Evolutionary conservation across 2,113 vertebrate species (phyloP), one percentile per base, ranked within the genome.

Genomic region (Cepphus grylle): DNA sequence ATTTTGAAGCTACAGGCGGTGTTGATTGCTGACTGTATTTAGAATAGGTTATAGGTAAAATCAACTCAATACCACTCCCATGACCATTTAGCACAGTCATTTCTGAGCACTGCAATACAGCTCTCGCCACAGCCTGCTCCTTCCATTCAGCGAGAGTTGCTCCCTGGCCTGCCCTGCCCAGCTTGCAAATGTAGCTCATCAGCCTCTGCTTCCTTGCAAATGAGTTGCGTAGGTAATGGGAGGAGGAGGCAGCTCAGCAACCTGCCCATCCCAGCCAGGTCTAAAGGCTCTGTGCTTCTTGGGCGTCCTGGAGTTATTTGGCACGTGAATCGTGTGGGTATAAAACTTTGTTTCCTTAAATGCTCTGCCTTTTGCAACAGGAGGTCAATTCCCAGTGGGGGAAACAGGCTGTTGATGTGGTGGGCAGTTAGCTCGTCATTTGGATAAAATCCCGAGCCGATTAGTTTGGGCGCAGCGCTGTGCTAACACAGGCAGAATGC

Each of bases 401-500:
- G 82, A 76, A 93, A 79, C 71, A 65, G 67, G 85, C 90, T 50
- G 91, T 62, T 82, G 94, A 32, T 56, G 42, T 50, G 50, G 73
- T 85, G 85, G 81, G 94, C 88, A 79, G 78, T 58, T 65, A 61
- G 91, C 86, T 79, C 87, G 77, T 73, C 30, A 3, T 21, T 52
- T 91, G 93, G 84, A 56, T 76, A 20, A 79, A 61, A 72, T 77
- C 79, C 91, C 87, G 84, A 83, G 69, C 72, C 1, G 53, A 62
- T 94, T 50, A 77, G 84, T 89, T 93, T 23, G 84, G 81, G 89
- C 1, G 6, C 92, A 92, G 82, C 65, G 32, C 86, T 14, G 59
- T 76, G 95, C 73, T 95, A 85, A 85, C 86, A 40, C n/a, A 16
- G 90, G 92, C 92, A 95, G 92, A 93, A 86, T 47, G 88, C 74